phyloP scores from a whole-genome alignment of 2,113 vertebrate genomes.

The Hydrolagus affinis region DNA sequence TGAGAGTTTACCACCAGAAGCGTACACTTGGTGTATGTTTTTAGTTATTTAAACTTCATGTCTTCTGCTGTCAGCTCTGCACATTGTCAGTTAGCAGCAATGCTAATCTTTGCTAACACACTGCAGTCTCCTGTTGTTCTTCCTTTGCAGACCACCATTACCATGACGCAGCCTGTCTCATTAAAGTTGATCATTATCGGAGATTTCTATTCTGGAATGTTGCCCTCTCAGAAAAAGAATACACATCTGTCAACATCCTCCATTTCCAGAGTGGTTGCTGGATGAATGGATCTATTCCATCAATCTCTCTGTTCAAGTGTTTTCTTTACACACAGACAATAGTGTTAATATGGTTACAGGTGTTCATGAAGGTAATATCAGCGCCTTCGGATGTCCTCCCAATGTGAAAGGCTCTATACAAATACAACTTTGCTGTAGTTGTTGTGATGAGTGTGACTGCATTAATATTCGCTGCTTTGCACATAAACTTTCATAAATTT shows the following conservation, averaged over 20 bases:
- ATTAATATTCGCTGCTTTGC: neutral
- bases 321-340: neutral
- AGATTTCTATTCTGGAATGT: neutral
- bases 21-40: neutral
- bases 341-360: conserved; percentile 6
- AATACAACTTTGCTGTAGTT: neutral
- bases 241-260: neutral
- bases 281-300: neutral
- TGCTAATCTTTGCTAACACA: neutral
- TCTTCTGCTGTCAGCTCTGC: neutral
- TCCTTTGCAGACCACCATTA: neutral
- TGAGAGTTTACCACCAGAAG: neutral
- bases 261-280: neutral
- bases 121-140: neutral
- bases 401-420: neutral
- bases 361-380: neutral
- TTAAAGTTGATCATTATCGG: conserved; percentile 1
- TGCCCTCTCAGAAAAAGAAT: neutral
- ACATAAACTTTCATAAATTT: too few species aligned
- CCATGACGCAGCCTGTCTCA: neutral
- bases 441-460: neutral
- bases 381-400: too few species aligned
- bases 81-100: neutral
- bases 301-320: neutral
- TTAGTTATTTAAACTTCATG: neutral